A percentile compares a stretch with the other conserved stretches of the same genome.
phyloP scores from a whole-genome alignment of 2,888 invertebrate species.

The Terebella lapidaria region DNA sequence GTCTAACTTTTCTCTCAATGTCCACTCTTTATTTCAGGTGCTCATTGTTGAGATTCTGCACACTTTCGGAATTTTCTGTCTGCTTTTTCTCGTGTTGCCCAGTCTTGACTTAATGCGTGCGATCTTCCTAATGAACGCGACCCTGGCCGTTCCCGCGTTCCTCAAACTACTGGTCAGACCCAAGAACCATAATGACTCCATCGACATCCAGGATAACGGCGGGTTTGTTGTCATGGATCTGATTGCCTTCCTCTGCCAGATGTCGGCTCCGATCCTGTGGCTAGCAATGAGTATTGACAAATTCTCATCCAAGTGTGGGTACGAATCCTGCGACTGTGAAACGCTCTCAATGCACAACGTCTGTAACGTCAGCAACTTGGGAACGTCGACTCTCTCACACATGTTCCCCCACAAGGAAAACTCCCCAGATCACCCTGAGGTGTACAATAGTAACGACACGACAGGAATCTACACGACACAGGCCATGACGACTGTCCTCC shows the following conservation, averaged over 20 bases:
- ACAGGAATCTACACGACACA: neutral
- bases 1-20: neutral
- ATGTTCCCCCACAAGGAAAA: neutral
- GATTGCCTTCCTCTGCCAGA: slow-evolving; percentile 31
- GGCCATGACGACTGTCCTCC: neutral
- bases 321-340: neutral
- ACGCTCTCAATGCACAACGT: neutral
- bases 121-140: slow-evolving; percentile 38
- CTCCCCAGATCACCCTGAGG: neutral
- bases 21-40: slow-evolving; percentile 25
- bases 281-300: slow-evolving; percentile 5
- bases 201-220: neutral
- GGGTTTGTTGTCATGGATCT: slow-evolving; percentile 4
- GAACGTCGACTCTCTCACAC: neutral
- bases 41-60: slow-evolving; percentile 39
- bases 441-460: neutral
- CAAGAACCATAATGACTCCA: slow-evolving; percentile 2
- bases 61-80: slow-evolving; percentile 78
- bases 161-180: slow-evolving; percentile 17
- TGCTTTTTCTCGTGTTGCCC: slow-evolving; percentile 43
- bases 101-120: slow-evolving; percentile 40
- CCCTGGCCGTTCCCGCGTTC: slow-evolving; percentile 37
- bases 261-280: slow-evolving; percentile 25
- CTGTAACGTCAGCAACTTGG: neutral
- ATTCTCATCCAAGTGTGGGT: neutral